Percentiles rank a stretch among this genome's conserved stretches.
Conservation (phyloP, 2,888 invertebrate genomes). For the Hesperia comma region DNA sequence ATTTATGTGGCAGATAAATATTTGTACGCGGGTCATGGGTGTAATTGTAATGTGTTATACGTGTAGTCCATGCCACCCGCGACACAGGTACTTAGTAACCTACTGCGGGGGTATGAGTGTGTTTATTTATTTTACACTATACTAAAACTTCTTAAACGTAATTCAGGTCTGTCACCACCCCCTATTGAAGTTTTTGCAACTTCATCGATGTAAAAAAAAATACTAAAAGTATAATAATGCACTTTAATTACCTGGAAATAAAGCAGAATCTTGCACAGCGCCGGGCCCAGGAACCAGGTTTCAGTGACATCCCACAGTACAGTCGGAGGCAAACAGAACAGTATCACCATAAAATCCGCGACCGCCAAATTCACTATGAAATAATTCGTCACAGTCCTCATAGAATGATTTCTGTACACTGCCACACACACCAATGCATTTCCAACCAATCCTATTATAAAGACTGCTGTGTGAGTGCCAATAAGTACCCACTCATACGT, state of each 20-base stretch:
- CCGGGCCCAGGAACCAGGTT: constrained; percentile 95
- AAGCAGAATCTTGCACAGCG: constrained; percentile 92
- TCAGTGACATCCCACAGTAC: constrained; percentile 96
- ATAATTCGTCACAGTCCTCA: constrained; percentile 97
- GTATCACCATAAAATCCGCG: constrained; percentile 94
- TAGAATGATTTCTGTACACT: constrained; percentile 92
- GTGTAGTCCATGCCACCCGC: too few relatives aligned
- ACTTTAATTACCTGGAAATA: constrained; percentile 91
- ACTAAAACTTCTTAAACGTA: too few relatives aligned
- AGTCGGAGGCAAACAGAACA: constrained; percentile 94
- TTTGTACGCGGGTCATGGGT: too few relatives aligned
- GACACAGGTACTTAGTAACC: too few relatives aligned
- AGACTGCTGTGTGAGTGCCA: constrained; percentile 88
- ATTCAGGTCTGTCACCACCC: too few relatives aligned
- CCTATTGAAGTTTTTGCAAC: too few relatives aligned
- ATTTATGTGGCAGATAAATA: too few relatives aligned
- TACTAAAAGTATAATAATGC: background rate
- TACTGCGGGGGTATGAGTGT: too few relatives aligned
- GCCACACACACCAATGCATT: constrained; percentile 95
- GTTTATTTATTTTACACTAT: too few relatives aligned
- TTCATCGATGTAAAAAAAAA: too few relatives aligned
- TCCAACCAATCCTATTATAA: constrained; percentile 91
- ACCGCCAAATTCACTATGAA: constrained; percentile 95
- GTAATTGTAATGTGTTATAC: too few relatives aligned
- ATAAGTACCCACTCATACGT: constrained; percentile 91